Conservation (phyloP, 2,797 vertebrate species). For the Somateria mollissima region DNA sequence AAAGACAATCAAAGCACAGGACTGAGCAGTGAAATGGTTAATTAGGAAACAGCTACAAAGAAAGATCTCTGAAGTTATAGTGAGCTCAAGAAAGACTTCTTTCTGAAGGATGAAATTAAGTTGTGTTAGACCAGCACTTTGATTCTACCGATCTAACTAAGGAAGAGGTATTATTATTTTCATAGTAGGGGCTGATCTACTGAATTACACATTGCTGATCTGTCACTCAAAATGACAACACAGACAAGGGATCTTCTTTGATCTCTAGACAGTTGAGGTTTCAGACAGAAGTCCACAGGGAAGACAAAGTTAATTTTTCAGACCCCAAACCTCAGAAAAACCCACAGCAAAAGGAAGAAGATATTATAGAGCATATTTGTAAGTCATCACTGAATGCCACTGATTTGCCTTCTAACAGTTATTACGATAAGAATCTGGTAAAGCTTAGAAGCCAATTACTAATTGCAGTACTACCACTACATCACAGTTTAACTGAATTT, state of each 20-base stretch:
- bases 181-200: constrained; percentile 64
- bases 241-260: constrained; percentile 71
- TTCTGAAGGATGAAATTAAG: constrained; percentile 76
- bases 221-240: constrained; percentile 78
- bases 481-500: constrained; percentile 40
- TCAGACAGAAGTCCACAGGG: constrained; percentile 50
- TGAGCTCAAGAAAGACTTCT: constrained; percentile 60
- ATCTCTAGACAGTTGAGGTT: constrained; percentile 71
- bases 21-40: constrained; percentile 58
- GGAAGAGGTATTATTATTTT: constrained; percentile 77
- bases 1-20: neutral
- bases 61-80: constrained; percentile 51
- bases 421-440: constrained; percentile 7
- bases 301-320: constrained; percentile 52
- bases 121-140: constrained; percentile 75
- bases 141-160: constrained; percentile 75
- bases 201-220: constrained; percentile 60
- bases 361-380: neutral
- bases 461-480: neutral
- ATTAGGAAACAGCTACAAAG: constrained; percentile 44
- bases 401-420: constrained; percentile 35
- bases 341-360: neutral
- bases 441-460: constrained; percentile 37
- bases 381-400: constrained; percentile 2
- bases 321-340: constrained; percentile 5